Percentiles rank a stretch among this genome's conserved stretches.
These are phyloP conservation scores for Holocentrus rufus DNA, from an alignment of 2,797 vertebrate species.

Conservation along the genomic window DNA sequence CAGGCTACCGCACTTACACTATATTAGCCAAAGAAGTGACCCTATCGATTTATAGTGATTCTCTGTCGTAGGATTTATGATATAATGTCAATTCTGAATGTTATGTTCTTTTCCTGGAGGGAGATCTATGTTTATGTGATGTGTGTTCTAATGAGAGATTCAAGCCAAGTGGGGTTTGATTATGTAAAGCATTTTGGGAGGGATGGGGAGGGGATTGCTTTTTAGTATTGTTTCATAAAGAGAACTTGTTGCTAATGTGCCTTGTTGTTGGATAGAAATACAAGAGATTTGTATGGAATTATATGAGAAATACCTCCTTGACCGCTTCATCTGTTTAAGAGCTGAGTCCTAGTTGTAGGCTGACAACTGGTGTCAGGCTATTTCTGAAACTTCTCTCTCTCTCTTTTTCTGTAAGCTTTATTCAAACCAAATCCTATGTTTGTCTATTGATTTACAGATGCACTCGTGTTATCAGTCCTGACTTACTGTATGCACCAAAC, in stretches of 20 bases:
- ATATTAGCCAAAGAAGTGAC: conserved; percentile 66
- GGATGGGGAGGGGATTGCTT: conserved; percentile 31
- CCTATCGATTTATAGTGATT: conserved; percentile 66
- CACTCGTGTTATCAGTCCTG: conserved; percentile 65
- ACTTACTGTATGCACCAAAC: conserved; percentile 71
- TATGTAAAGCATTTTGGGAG: conserved; percentile 36
- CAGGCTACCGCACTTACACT: conserved; percentile 37
- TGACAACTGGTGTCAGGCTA: background rate
- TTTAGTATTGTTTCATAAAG: conserved; percentile 41
- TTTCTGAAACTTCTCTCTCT: conserved; percentile 31
- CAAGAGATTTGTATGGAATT: conserved; percentile 24
- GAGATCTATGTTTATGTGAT: conserved; percentile 64
- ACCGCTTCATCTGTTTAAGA: conserved; percentile 15
- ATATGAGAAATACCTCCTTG: conserved; percentile 41
- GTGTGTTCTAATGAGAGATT: conserved; percentile 48
- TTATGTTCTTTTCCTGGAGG: conserved; percentile 37
- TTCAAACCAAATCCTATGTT: conserved; percentile 47
- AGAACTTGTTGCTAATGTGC: conserved; percentile 58
- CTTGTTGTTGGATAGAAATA: conserved; percentile 63
- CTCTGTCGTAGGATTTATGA: conserved; percentile 64
- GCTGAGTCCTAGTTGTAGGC: background rate
- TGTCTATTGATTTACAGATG: conserved; percentile 54
- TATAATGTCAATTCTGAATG: conserved; percentile 38
- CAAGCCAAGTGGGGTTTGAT: conserved; percentile 58
- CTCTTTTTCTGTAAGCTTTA: conserved; percentile 57